Percentiles rank a stretch among this genome's conserved stretches.
phyloP scores from a whole-genome alignment of 2,113 vertebrate species.

The Leptocoma aspasia region DNA sequence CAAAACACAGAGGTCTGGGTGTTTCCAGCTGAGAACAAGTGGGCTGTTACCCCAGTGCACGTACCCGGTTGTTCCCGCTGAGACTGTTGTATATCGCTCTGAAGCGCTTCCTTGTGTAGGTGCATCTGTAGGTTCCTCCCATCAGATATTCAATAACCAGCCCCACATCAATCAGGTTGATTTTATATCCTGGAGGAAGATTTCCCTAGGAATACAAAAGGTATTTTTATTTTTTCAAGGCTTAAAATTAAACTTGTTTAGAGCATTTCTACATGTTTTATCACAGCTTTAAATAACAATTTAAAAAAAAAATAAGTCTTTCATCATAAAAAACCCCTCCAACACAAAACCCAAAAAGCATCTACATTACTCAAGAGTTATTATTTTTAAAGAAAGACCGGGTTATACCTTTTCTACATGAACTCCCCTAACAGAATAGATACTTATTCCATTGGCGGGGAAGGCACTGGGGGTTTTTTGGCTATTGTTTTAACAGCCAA shows the following conservation, averaged over 20 bases:
- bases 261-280: not conserved
- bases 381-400: not conserved
- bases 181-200: slow-evolving; percentile 96
- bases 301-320: not conserved
- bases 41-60: not conserved
- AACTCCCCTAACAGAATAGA: not conserved
- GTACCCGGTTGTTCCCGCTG: slow-evolving; percentile 89
- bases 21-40: not conserved
- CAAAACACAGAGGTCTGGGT: not conserved
- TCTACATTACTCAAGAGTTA: not conserved
- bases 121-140: slow-evolving; percentile 97
- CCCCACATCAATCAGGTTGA: slow-evolving; percentile 94
- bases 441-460: not conserved
- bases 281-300: not conserved
- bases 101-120: slow-evolving; percentile 95
- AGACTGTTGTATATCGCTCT: slow-evolving; percentile 97
- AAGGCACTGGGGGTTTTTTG: accelerated
- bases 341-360: not conserved
- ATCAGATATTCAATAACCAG: slow-evolving; percentile 96
- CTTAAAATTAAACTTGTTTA: not conserved
- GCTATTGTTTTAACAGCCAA: not conserved
- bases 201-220: slow-evolving; percentile 81
- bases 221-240: not conserved
- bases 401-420: not conserved
- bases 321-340: not conserved